Evolutionary conservation across 1,140 invertebrate genomes (phyloP), one percentile per base, ranked within the genome.

Genomic region (Psilanteris sp.): DNA sequence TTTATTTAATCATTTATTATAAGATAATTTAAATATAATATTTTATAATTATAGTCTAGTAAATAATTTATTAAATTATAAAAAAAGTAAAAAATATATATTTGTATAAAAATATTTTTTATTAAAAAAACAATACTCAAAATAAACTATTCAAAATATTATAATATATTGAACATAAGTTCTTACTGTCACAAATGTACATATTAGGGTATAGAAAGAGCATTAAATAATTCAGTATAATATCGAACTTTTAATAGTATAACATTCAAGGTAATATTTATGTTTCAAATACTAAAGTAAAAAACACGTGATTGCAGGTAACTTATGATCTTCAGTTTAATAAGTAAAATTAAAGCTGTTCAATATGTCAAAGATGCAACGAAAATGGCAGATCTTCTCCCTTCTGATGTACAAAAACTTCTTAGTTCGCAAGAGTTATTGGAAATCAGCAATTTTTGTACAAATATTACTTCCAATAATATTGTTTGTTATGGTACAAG

Each of bases 351-450:
- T 27, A 26, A 26, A 44, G 6, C 7, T 10, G 14, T 13, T 14
- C 29, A 64, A 50, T 6, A 78, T 78, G 75, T 27, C 62, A 3
- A 55, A 59, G 4, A 27, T 68, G 9, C 68, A 64, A 37, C 29
- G 62, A 64, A 79, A 75, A 52, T 73, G 72, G 9, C 80, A 77
- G 37, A 79, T 83, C 9, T 83, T 87, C 39, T 48, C 61, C 3
- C 73, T 89, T 3, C 44, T 89, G 7, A 55, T 89, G 27, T 80
- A 81, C 37, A 89, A 88, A 71, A 84, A 87, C 62, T 74, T 75
- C 7, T 39, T 86, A 14, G 78, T 87, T 4, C 78, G 87, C 8
- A 83, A 77, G 13, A 84, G 82, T 11, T 80, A 88, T 32, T 88
- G 85, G 85, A 81, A 81, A 29, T 54, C 66, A 10, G 80, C 74